Evolutionary conservation across 2,113 vertebrate species (phyloP).

Genomic region (Pagrus major): DNA sequence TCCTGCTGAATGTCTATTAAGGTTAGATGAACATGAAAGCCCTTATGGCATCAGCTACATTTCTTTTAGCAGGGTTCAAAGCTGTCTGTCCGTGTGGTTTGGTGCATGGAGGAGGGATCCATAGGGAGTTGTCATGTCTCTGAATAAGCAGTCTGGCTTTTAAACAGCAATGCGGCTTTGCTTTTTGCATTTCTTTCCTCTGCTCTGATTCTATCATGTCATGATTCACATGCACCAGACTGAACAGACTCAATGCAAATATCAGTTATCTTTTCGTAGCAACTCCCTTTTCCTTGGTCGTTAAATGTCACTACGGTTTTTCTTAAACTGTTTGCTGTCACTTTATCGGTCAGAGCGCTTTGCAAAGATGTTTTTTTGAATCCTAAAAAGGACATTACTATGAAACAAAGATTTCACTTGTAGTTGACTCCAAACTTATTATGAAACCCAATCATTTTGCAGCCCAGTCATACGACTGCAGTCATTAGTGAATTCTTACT

Average conservation of each 20-base stretch:
- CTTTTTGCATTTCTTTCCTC: constrained; percentile 9
- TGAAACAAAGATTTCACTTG: neutral
- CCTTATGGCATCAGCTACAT: constrained; percentile 8
- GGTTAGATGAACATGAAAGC: constrained; percentile 15
- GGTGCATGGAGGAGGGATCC: constrained; percentile 22
- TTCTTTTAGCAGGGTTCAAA: constrained; percentile 34
- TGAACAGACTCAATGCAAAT: neutral
- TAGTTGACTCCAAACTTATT: neutral
- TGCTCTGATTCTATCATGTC: neutral
- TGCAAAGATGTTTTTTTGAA: neutral
- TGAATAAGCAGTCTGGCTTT: constrained; percentile 30
- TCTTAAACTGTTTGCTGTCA: neutral
- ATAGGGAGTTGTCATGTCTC: constrained; percentile 34
- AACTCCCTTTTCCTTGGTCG: neutral
- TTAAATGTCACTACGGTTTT: neutral
- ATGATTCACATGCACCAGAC: neutral
- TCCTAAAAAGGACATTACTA: neutral
- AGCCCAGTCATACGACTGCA: neutral
- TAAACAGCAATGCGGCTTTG: constrained; percentile 9
- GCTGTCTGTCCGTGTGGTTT: neutral
- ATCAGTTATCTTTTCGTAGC: neutral
- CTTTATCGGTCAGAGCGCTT: neutral
- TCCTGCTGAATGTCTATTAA: neutral
- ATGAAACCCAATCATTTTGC: neutral
- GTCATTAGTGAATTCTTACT: neutral